Conservation (phyloP, 1,140 invertebrate genomes). For the Linepithema humile region DNA sequence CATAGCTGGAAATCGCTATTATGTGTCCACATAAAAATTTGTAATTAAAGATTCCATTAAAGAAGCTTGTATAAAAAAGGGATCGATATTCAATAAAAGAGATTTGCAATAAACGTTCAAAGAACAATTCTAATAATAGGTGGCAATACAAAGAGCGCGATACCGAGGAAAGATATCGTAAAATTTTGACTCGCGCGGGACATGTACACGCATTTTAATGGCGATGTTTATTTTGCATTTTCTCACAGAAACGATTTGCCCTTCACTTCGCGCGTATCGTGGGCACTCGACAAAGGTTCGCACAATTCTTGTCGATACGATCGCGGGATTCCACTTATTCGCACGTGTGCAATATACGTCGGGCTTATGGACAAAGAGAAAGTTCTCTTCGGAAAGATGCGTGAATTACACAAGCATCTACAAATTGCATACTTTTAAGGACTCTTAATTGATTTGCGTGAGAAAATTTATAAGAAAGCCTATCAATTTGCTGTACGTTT, state of each 20-base stretch:
- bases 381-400: slow-evolving; percentile 18
- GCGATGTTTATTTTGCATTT: slow-evolving; percentile 26
- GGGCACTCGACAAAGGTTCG: slow-evolving; percentile 48
- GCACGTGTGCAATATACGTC: background rate
- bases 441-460: slow-evolving; percentile 3
- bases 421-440: background rate
- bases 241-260: slow-evolving; percentile 41
- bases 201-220: slow-evolving; percentile 14
- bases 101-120: background rate
- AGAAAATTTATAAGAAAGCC: no score
- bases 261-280: slow-evolving; percentile 39
- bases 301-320: slow-evolving; percentile 30
- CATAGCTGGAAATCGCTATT: no score
- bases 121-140: no score
- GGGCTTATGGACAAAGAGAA: slow-evolving; percentile 17
- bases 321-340: slow-evolving; percentile 22
- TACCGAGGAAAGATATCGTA: background rate
- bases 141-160: background rate
- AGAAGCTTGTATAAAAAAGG: background rate
- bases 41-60: no score
- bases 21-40: no score
- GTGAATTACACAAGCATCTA: slow-evolving; percentile 23
- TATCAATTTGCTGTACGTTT: background rate
- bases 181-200: background rate
- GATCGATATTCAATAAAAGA: background rate